phyloP scores from a whole-genome alignment of 1,140 invertebrate genomes.

The Bathynomus jamesi region DNA sequence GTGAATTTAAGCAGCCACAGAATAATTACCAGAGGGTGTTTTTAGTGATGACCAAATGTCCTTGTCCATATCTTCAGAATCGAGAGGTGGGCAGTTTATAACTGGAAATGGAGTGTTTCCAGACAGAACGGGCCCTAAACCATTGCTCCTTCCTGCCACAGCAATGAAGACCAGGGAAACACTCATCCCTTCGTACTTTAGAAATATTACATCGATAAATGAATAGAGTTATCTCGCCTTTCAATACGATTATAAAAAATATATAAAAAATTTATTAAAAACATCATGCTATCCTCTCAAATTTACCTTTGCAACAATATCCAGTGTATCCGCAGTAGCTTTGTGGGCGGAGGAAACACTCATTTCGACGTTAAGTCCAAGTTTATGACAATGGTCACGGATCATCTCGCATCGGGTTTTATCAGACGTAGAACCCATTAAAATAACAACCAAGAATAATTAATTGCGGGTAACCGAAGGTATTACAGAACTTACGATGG shows the following conservation, averaged over 20 bases:
- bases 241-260: no score
- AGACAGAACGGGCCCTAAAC: slow-evolving; percentile 87
- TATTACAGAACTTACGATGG: no score
- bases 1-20: no score
- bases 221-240: no score
- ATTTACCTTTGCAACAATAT: slow-evolving; percentile 58
- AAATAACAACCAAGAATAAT: slow-evolving; percentile 67
- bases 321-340: slow-evolving; percentile 73
- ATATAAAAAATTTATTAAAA: no score
- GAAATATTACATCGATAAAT: no score
- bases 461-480: no score
- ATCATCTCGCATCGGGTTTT: slow-evolving; percentile 75
- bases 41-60: slow-evolving; percentile 95
- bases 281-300: no score
- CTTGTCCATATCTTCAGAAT: slow-evolving; percentile 58
- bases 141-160: slow-evolving; percentile 93
- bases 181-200: no score
- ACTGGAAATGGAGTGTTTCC: slow-evolving; percentile 87
- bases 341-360: slow-evolving; percentile 90
- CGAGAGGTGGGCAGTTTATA: slow-evolving; percentile 90
- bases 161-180: slow-evolving; percentile 82
- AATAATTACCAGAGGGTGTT: slow-evolving; percentile 69
- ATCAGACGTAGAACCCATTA: slow-evolving; percentile 91
- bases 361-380: slow-evolving; percentile 67
- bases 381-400: slow-evolving; percentile 54